These are phyloP conservation scores for Anthoptus insignis DNA, from an alignment of 2,888 invertebrate species.

Conservation along the genomic window DNA sequence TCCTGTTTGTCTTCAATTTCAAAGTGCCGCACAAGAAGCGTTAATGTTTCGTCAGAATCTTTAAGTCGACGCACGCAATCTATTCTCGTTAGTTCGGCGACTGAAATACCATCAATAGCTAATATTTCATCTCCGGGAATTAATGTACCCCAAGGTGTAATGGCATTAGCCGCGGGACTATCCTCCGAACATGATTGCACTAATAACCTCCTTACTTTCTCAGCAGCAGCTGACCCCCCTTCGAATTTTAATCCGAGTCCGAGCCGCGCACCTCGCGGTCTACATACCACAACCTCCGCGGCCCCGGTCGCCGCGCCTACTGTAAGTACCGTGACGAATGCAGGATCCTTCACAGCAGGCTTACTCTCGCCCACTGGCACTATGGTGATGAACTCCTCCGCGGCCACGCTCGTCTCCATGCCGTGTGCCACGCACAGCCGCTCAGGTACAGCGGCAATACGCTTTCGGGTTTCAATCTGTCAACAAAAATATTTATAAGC, in stretches of 20 bases:
- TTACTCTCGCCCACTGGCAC: slow-evolving; percentile 85
- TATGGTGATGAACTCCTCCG: slow-evolving; percentile 87
- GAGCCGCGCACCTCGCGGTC: slow-evolving; percentile 95
- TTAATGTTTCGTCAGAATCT: slow-evolving; percentile 94
- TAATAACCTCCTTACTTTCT: slow-evolving; percentile 93
- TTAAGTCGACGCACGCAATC: slow-evolving; percentile 95
- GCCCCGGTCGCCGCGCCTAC: slow-evolving; percentile 84
- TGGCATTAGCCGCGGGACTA: slow-evolving; percentile 95
- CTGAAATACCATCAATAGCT: slow-evolving; percentile 93
- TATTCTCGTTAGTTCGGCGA: slow-evolving; percentile 93
- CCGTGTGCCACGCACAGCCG: slow-evolving; percentile 72
- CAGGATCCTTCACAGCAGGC: slow-evolving; percentile 66
- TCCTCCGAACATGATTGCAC: slow-evolving; percentile 96
- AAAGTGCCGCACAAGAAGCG: slow-evolving; percentile 90
- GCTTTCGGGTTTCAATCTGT: slow-evolving; percentile 72
- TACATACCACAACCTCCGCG: slow-evolving; percentile 93
- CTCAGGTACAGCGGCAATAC: slow-evolving; percentile 60
- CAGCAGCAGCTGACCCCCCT: slow-evolving; percentile 94
- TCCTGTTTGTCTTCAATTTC: slow-evolving; percentile 65
- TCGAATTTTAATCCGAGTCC: slow-evolving; percentile 98
- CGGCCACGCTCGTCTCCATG: slow-evolving; percentile 80
- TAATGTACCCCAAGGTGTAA: slow-evolving; percentile 94
- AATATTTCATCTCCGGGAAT: slow-evolving; percentile 96
- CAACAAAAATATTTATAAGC: slow-evolving; percentile 72
- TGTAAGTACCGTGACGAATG: slow-evolving; percentile 88